phyloP scores from a whole-genome alignment of 2,888 invertebrate genomes.

The Xestia sexstrigata region DNA sequence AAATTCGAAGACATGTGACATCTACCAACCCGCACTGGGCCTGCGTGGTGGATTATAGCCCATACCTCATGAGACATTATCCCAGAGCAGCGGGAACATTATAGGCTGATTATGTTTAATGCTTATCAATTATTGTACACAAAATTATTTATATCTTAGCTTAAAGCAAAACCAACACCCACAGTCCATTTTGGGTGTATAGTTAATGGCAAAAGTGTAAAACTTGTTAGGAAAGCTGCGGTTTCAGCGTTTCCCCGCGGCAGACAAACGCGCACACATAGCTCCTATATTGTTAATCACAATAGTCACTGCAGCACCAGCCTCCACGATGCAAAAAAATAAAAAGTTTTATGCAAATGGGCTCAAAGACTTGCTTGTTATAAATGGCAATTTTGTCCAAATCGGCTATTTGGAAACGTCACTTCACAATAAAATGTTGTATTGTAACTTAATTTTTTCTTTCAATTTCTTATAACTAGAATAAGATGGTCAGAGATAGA shows the following conservation, averaged over 20 bases:
- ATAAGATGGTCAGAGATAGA: conserved; percentile 4
- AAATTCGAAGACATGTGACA: not conserved
- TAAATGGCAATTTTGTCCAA: conserved; percentile 42
- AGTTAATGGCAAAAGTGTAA: conserved; percentile 56
- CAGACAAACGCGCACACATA: conserved; percentile 33
- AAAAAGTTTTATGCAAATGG: conserved; percentile 28
- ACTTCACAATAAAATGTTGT: not conserved
- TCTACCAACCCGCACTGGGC: not conserved
- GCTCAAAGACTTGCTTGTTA: conserved; percentile 26
- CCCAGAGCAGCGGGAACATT: too few species aligned
- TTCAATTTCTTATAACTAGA: not conserved
- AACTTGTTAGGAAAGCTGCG: conserved; percentile 61
- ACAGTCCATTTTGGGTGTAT: conserved; percentile 59
- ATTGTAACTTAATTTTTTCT: not conserved
- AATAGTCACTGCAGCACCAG: conserved; percentile 35
- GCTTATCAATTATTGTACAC: not conserved
- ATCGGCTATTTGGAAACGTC: conserved; percentile 5
- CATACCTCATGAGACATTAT: too few species aligned
- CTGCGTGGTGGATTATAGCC: too few species aligned
- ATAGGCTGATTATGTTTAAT: too few species aligned
- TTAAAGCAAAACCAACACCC: conserved; percentile 56
- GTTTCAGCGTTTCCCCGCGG: conserved; percentile 28
- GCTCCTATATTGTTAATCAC: conserved; percentile 51
- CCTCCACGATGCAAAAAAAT: conserved; percentile 35
- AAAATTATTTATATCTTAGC: conserved; percentile 36